These are phyloP conservation scores for Tachycineta bicolor DNA, from an alignment of 2,113 vertebrate species.

Conservation along the genomic window DNA sequence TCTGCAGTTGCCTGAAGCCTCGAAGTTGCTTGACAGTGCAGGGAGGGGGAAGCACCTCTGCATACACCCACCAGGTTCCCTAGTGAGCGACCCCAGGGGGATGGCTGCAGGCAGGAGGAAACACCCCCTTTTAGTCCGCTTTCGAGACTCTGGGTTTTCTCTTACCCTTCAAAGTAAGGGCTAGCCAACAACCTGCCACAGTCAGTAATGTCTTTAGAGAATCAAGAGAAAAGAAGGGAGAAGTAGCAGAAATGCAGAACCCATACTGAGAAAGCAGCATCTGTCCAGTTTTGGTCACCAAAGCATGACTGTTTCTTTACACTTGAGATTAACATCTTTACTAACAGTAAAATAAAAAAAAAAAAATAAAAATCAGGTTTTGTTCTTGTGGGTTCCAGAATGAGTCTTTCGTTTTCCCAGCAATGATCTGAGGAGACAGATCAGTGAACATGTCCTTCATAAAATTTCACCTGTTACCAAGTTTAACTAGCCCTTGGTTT, in stretches of 20 bases:
- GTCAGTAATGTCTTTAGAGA: not conserved
- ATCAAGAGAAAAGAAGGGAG: not conserved
- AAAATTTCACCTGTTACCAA: not conserved
- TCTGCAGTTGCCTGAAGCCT: not conserved
- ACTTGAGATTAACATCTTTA: not conserved
- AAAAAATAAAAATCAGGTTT: not conserved
- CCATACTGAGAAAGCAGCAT: not conserved
- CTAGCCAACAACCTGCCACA: not conserved
- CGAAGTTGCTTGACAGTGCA: not conserved
- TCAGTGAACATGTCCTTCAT: not conserved
- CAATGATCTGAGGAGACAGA: not conserved
- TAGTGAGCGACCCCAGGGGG: not conserved
- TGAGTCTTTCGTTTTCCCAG: not conserved
- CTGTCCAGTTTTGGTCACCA: not conserved
- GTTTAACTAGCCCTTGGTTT: conserved; percentile 12
- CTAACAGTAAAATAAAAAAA: not conserved
- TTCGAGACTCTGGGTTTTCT: not conserved
- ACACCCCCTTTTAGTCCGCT: not conserved
- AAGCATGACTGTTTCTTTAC: not conserved
- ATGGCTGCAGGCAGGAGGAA: not conserved
- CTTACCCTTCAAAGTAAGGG: not conserved
- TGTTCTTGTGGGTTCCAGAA: not conserved
- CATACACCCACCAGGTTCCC: not conserved
- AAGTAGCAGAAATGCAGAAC: not conserved
- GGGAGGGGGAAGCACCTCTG: not conserved